Evolutionary conservation across 2,113 vertebrate genomes (phyloP).

Genomic region (Amphilophus citrinellus): DNA sequence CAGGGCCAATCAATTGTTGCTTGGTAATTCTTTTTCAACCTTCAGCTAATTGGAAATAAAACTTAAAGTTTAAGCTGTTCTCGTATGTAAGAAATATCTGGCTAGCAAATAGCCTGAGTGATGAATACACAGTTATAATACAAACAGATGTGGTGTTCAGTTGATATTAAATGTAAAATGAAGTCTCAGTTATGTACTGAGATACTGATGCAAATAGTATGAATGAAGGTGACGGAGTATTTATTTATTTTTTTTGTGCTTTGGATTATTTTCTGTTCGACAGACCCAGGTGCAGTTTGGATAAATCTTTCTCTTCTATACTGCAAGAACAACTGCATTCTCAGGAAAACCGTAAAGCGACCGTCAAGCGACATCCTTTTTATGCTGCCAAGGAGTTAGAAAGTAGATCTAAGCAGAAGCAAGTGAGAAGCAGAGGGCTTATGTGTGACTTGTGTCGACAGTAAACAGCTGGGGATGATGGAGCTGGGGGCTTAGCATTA

Average conservation of each 20-base stretch:
- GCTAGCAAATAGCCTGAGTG: not conserved
- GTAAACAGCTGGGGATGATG: constrained; percentile 73
- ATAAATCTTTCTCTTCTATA: not conserved
- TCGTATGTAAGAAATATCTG: not conserved
- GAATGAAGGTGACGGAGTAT: not conserved
- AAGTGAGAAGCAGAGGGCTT: constrained; percentile 40
- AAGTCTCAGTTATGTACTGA: not conserved
- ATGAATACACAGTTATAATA: not conserved
- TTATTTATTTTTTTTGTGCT: not conserved
- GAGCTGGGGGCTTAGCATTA: constrained; percentile 58
- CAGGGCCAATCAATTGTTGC: not conserved
- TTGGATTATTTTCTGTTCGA: not conserved
- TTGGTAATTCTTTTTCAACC: too few relatives aligned
- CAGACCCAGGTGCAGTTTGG: not conserved
- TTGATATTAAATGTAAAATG: not conserved
- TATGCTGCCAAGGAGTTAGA: constrained; percentile 28
- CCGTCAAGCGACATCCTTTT: not conserved
- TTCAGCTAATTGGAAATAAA: not conserved
- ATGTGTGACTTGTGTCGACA: constrained; percentile 70
- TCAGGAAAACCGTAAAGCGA: not conserved
- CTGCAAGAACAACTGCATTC: not conserved
- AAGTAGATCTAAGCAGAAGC: constrained; percentile 28
- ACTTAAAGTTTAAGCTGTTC: not conserved
- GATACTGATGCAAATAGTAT: not conserved
- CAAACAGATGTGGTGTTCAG: not conserved